Conservation (phyloP, 2,797 vertebrate species). For the Sebastes jordani region DNA sequence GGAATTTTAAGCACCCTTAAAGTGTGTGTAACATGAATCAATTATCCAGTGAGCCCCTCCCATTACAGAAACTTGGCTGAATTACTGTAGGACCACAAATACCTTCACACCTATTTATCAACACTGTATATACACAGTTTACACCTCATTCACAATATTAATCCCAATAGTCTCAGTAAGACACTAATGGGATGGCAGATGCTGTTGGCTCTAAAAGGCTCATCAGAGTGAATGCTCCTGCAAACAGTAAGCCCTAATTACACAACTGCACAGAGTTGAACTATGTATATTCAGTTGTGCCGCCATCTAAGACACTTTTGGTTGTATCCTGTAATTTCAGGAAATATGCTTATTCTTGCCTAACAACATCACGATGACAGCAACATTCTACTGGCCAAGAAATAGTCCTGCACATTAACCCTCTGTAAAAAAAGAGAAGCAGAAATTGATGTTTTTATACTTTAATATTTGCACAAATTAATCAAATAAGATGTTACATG, state of each 20-base stretch:
- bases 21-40: neutral
- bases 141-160: conserved; percentile 14
- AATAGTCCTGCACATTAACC: neutral
- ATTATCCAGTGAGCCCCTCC: neutral
- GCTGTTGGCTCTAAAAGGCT: conserved; percentile 23
- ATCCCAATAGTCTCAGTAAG: conserved; percentile 17
- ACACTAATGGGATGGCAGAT: conserved; percentile 25
- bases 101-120: neutral
- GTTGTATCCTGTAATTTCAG: neutral
- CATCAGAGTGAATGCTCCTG: conserved; percentile 25
- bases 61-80: neutral
- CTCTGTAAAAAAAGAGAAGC: neutral
- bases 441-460: neutral
- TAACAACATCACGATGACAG: neutral
- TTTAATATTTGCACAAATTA: neutral
- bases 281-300: neutral
- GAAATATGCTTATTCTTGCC: neutral
- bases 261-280: neutral
- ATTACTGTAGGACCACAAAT: neutral
- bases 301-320: neutral
- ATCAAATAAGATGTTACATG: too few relatives aligned
- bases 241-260: conserved; percentile 29
- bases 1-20: neutral
- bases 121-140: neutral
- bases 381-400: neutral